Percentiles rank a stretch among this genome's conserved stretches.
Evolutionary conservation across 1,140 invertebrate genomes (phyloP).

Genomic region (Nephotettix cincticeps): DNA sequence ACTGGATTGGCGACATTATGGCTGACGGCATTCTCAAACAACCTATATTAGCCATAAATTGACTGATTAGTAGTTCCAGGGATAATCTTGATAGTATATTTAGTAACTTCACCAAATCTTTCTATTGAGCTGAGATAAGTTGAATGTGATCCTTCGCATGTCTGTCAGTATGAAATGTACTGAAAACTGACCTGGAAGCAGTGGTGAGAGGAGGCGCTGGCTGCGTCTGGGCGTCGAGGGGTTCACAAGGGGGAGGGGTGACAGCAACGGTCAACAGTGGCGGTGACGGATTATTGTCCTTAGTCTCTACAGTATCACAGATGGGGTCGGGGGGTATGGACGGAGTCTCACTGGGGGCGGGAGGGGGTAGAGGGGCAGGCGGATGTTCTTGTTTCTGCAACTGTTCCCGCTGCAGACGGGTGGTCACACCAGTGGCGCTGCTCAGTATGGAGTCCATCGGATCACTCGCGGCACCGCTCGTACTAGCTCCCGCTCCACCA

Average conservation of each 20-base stretch:
- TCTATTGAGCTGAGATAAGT: too few relatives aligned
- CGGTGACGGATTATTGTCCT: background rate
- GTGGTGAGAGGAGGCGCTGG: background rate
- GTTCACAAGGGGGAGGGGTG: background rate
- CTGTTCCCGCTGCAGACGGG: slow-evolving; percentile 74
- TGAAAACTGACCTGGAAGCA: too few relatives aligned
- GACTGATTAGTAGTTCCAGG: too few relatives aligned
- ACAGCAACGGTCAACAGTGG: background rate
- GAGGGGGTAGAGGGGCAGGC: slow-evolving; percentile 24
- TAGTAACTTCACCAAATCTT: too few relatives aligned
- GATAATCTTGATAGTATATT: too few relatives aligned
- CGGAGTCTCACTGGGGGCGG: slow-evolving; percentile 25
- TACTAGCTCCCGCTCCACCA: slow-evolving; percentile 19
- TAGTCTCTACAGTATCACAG: slow-evolving; percentile 22
- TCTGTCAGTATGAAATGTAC: too few relatives aligned
- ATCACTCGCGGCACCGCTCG: slow-evolving; percentile 24
- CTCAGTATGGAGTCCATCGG: slow-evolving; percentile 35
- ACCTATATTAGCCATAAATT: too few relatives aligned
- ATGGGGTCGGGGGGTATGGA: background rate
- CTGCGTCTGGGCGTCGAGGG: background rate
- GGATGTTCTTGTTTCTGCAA: slow-evolving; percentile 56
- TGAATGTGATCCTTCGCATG: too few relatives aligned
- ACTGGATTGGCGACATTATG: too few relatives aligned
- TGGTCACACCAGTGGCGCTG: slow-evolving; percentile 59
- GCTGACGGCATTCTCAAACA: too few relatives aligned